A percentile compares a stretch with the other conserved stretches of the same genome.
These are phyloP conservation scores for Apodemus speciosus DNA, from an alignment of 2,113 vertebrate species.

Conservation along the genomic window DNA sequence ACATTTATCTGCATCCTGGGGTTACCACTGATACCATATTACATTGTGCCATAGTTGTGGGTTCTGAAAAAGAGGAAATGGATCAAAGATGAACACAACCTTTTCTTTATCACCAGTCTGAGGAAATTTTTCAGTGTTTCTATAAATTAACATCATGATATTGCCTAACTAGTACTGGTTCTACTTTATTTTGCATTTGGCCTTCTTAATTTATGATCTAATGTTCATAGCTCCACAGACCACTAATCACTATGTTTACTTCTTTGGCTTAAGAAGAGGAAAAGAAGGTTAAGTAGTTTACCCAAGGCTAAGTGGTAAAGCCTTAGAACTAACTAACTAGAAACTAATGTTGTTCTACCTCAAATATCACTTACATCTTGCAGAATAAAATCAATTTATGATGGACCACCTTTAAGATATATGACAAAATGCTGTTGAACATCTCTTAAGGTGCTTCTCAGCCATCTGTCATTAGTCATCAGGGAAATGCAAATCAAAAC, in stretches of 20 bases:
- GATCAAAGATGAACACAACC: neutral
- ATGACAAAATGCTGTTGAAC: no score
- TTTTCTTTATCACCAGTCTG: neutral
- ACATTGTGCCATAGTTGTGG: neutral
- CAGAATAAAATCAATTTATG: neutral
- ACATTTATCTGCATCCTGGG: neutral
- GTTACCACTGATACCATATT: neutral
- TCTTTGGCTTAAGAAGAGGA: constrained; percentile 21
- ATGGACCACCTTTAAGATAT: neutral
- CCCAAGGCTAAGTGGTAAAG: neutral
- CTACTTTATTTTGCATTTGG: neutral
- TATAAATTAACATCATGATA: neutral
- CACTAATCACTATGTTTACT: neutral
- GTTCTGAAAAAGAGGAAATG: neutral
- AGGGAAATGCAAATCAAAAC: no score
- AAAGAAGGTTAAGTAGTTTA: neutral
- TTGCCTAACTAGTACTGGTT: neutral
- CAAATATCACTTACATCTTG: neutral
- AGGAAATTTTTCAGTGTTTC: neutral
- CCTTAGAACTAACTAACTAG: neutral
- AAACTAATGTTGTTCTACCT: neutral
- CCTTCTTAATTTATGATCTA: neutral
- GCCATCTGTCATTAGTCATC: no score
- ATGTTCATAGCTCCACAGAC: neutral
- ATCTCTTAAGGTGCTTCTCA: no score